Evolutionary conservation across 2,113 vertebrate genomes (phyloP), one percentile per base, ranked within the genome.

Genomic region (Neogobius melanostomus): DNA sequence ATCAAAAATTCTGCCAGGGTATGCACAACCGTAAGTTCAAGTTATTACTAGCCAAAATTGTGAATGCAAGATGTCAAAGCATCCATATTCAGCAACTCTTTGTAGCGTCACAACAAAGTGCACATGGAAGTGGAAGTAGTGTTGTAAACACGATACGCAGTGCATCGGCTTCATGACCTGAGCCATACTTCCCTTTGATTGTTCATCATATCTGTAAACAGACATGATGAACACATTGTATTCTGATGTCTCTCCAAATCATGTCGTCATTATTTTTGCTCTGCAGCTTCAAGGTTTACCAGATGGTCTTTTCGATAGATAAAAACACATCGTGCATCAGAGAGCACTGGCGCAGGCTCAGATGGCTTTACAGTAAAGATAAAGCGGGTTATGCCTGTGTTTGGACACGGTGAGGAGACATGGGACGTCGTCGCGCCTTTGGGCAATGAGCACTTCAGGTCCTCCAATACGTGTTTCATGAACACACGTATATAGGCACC

Each of bases 351-450:
- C 44, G 76, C 74, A 0, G 67, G 54, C 54, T 89, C 87, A 8
- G 87, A 85, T 0, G 66, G 80, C 52, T 86, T 81, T 17, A 96
- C 75, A 11, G 90, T 92, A 69, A 99, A 1, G 21, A 94, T 8
- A n/a, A 98, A 98, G 84, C 96, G 91, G 68, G 92, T 94, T 69
- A 99, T 88, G 66, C 96, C 97, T 0, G 97, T 98, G 76, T 99
- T 99, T 36, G 95, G 95, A 76, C 94, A 96, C 11, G 96, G 94
- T 0, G 94, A 92, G 6, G 90, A 89, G 48, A 95, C 63, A 44
- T 96, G 94, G 0, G 91, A 92, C 82, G 89, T 89, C 81, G 91
- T 94, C 62, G 91, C 69, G 16, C 88, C 69, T 0, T 76, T 52
- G 5, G 96, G 96, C 51, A 96, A 86, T 45, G 82, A 76, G 74